A percentile compares a stretch with the other conserved stretches of the same genome.
Evolutionary conservation across 2,888 invertebrate genomes (phyloP).

Genomic region (Geophilus truncorum): DNA sequence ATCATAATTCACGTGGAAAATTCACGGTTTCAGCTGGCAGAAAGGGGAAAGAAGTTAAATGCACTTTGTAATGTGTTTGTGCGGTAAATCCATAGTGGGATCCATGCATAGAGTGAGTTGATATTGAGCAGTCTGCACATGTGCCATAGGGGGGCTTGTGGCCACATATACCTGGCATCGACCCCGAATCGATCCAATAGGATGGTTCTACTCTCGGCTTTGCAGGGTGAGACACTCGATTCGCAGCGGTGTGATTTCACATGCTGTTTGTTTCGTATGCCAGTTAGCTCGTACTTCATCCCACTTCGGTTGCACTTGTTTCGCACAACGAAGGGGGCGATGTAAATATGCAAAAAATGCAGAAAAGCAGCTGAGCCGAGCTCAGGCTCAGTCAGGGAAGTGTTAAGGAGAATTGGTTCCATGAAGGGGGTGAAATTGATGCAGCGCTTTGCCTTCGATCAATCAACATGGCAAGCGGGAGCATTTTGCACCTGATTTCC

Average conservation of each 20-base stretch:
- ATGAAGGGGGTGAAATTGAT: background rate
- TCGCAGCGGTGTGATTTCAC: background rate
- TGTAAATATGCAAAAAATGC: background rate
- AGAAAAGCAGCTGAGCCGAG: background rate
- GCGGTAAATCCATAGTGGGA: background rate
- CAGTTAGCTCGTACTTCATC: background rate
- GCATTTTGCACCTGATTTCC: conserved; percentile 15
- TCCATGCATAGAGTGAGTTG: conserved; percentile 15
- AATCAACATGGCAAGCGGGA: conserved; percentile 6
- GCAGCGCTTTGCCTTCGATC: conserved; percentile 2
- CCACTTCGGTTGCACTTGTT: background rate
- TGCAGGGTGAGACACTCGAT: background rate
- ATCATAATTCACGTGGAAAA: background rate
- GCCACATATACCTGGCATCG: conserved; percentile 2
- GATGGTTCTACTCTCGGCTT: background rate
- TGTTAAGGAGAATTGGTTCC: background rate
- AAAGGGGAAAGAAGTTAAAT: background rate
- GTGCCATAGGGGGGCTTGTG: conserved; percentile 14
- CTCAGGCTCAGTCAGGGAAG: background rate
- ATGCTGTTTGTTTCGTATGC: background rate
- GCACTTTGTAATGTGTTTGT: conserved; percentile 11
- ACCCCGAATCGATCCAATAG: background rate
- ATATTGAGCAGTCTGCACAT: conserved; percentile 16
- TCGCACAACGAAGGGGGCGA: background rate
- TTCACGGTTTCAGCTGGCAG: background rate